Conservation (phyloP, 2,797 vertebrate genomes). For the Chelmon rostratus region DNA sequence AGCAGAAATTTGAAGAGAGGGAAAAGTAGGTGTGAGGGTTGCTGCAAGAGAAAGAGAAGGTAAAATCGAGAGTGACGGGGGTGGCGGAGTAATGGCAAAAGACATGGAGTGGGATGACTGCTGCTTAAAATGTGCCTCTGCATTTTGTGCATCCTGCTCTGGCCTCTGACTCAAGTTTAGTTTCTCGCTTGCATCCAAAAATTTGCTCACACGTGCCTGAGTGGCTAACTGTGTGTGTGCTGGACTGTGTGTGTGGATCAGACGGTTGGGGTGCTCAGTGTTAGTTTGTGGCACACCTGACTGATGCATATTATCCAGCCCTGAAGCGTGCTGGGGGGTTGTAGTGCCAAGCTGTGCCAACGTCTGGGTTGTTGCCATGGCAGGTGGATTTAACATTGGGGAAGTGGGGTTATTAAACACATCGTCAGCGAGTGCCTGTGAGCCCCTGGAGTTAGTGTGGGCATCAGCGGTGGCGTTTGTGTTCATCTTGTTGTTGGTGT, state of each 20-base stretch:
- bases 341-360: not conserved
- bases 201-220: not conserved
- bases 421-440: not conserved
- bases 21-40: conserved; percentile 14
- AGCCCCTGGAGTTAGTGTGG: not conserved
- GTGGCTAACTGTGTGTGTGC: not conserved
- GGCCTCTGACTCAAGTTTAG: not conserved
- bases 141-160: not conserved
- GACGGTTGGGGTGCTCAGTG: not conserved
- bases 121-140: not conserved
- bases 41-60: conserved; percentile 1
- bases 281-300: conserved; percentile 2
- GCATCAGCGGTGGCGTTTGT: not conserved
- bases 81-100: not conserved
- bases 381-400: conserved; percentile 6
- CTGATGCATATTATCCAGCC: conserved; percentile 14
- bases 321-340: not conserved
- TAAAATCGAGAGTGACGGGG: not conserved
- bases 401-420: conserved; percentile 4
- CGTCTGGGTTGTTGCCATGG: not conserved
- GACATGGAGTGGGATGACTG: not conserved
- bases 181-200: not conserved
- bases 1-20: conserved; percentile 8
- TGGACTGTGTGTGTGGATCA: conserved; percentile 8
- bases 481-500: not conserved